A percentile compares a stretch with the other conserved stretches of the same genome.
Conservation (phyloP, 1,140 invertebrate genomes). For the Pemphigus obesinymphae region DNA sequence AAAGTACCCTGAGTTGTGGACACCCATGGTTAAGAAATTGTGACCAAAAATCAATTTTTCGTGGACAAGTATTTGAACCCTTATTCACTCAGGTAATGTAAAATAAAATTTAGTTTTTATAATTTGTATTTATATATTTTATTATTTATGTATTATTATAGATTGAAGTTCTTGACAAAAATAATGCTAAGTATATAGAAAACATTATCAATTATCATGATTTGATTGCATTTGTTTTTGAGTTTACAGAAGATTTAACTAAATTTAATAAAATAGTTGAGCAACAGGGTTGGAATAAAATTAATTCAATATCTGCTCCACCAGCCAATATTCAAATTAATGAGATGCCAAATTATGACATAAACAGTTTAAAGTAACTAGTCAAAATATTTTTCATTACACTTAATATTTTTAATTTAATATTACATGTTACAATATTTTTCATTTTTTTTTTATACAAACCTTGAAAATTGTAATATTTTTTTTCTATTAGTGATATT, state of each 20-base stretch:
- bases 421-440: no score
- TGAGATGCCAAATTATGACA: background rate
- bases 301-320: conserved; percentile 59
- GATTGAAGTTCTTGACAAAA: conserved; percentile 65
- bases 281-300: conserved; percentile 51
- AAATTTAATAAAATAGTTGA: background rate
- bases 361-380: background rate
- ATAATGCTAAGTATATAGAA: conserved; percentile 51
- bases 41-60: conserved; percentile 30
- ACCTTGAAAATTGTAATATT: no score
- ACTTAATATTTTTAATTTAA: no score
- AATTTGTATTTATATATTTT: no score
- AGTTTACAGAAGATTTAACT: conserved; percentile 73
- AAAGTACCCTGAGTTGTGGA: background rate
- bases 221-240: conserved; percentile 77
- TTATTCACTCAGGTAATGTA: conserved; percentile 52
- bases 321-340: background rate
- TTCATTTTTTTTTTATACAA: no score
- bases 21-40: conserved; percentile 29
- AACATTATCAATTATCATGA: conserved; percentile 66
- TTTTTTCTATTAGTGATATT: no score
- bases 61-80: conserved; percentile 66
- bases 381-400: background rate
- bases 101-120: no score
- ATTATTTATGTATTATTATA: conserved; percentile 49